Evolutionary conservation across 2,113 vertebrate genomes (phyloP), one percentile per base, ranked within the genome.

Genomic region (Typhlomys cinereus): DNA sequence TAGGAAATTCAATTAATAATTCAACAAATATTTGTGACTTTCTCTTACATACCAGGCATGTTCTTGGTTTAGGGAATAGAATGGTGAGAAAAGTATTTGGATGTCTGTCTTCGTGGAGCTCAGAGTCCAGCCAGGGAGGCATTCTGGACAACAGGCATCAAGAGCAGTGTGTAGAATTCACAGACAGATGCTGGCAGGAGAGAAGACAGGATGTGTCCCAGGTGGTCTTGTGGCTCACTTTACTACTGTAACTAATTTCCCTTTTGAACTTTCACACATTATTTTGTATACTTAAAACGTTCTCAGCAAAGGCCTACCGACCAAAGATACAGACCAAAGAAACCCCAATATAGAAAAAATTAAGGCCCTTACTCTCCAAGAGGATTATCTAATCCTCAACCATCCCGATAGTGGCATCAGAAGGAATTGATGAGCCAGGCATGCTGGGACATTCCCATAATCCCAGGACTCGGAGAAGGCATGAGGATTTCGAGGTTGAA

Each of bases 241-340:
- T 87, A 64, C 74, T 90, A 74, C 69, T 66, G 10, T 89, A 94
- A 31, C 88, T 62, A 69, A 41, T 78, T 91, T 94, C 85, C 62
- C 76, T 74, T 87, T 70, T n/a, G 15, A 86, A 90, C 54, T 20
- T 31, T 20, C 23, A 5, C 7, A 4, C 83, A 41, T 48, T 57
- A n/a, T 85, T 79, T 94, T 85, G 36, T 81, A 34, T 15, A 46
- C 74, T 92, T 31, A 85, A 25, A 94, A 48, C 64, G 36, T 66
- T 89, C 50, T 78, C 50, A 64, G 70, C 25, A 88, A 31, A 13
- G 31, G 29, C 29, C 48, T 5, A 50, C 57, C 50, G 48, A 18
- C 27, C 57, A 34, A 0, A 50, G 57, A 48, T n/a, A n/a, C 57
- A 57, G 48, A 18, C 27, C 57, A 34, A 0, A 50, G 57, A 48